These are phyloP conservation scores for Notarius quadriscutis DNA, from an alignment of 2,113 vertebrate species.

Conservation along the genomic window DNA sequence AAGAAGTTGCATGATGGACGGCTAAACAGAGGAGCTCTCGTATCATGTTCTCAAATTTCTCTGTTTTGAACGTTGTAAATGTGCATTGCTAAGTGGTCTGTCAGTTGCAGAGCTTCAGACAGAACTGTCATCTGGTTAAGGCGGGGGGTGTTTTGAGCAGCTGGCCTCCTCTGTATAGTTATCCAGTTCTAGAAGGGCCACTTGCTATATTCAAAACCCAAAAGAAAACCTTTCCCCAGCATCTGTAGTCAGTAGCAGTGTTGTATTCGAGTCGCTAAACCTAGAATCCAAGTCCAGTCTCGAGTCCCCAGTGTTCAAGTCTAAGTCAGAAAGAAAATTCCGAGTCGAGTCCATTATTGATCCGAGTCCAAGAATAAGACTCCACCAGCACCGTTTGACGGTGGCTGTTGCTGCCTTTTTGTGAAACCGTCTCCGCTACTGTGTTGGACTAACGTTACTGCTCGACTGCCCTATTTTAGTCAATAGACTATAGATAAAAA, in stretches of 20 bases:
- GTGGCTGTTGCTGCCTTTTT: too few species aligned
- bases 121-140: not conserved
- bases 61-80: conserved; percentile 20
- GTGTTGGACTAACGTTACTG: too few species aligned
- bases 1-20: not conserved
- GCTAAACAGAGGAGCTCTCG: not conserved
- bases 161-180: conserved; percentile 8
- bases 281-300: too few species aligned
- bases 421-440: too few species aligned
- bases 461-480: too few species aligned
- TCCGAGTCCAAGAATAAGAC: too few species aligned
- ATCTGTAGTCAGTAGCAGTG: not conserved
- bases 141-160: not conserved
- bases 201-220: conserved; percentile 15
- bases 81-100: conserved; percentile 22
- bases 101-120: conserved; percentile 6
- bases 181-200: conserved; percentile 26
- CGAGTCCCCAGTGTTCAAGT: too few species aligned
- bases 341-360: too few species aligned
- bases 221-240: conserved; percentile 20
- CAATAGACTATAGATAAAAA: too few species aligned
- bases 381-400: too few species aligned
- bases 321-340: too few species aligned
- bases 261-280: too few species aligned
- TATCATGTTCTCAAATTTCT: conserved; percentile 21